These are phyloP conservation scores for Ectropis grisescens DNA, from an alignment of 1,140 invertebrate genomes.

Conservation along the genomic window DNA sequence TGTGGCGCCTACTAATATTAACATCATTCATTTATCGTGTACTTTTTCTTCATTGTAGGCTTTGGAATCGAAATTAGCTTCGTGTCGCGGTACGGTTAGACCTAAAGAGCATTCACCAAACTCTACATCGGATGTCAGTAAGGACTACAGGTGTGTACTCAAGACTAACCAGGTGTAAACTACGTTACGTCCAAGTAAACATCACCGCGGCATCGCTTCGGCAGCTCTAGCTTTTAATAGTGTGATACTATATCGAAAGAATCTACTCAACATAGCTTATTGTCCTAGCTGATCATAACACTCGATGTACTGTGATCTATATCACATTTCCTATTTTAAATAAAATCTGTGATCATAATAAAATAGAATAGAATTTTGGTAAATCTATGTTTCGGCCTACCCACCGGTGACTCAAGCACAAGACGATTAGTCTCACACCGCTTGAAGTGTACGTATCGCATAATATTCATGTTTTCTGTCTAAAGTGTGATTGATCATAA, in stretches of 20 bases:
- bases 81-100: slow-evolving; percentile 69
- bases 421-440: slow-evolving; percentile 19
- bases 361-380: slow-evolving; percentile 37
- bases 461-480: too few species aligned
- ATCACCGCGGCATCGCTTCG: slow-evolving; percentile 11
- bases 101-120: slow-evolving; percentile 65
- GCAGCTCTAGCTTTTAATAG: too few species aligned
- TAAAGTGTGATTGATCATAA: too few species aligned
- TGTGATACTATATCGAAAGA: slow-evolving; percentile 31
- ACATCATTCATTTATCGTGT: slow-evolving; percentile 59
- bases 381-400: slow-evolving; percentile 47
- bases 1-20: slow-evolving; percentile 52
- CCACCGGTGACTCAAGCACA: slow-evolving; percentile 34
- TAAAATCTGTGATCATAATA: slow-evolving; percentile 60
- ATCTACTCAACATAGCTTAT: slow-evolving; percentile 30
- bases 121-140: slow-evolving; percentile 53
- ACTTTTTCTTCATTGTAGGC: slow-evolving; percentile 69
- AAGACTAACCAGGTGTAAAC: too few species aligned
- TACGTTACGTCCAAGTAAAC: slow-evolving; percentile 18
- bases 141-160: slow-evolving; percentile 68
- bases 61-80: slow-evolving; percentile 71
- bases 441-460: slow-evolving; percentile 3
- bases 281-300: slow-evolving; percentile 29
- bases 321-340: slow-evolving; percentile 55
- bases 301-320: slow-evolving; percentile 36